phyloP scores from a whole-genome alignment of 2,888 invertebrate species.

The Clepsis dumicolana region DNA sequence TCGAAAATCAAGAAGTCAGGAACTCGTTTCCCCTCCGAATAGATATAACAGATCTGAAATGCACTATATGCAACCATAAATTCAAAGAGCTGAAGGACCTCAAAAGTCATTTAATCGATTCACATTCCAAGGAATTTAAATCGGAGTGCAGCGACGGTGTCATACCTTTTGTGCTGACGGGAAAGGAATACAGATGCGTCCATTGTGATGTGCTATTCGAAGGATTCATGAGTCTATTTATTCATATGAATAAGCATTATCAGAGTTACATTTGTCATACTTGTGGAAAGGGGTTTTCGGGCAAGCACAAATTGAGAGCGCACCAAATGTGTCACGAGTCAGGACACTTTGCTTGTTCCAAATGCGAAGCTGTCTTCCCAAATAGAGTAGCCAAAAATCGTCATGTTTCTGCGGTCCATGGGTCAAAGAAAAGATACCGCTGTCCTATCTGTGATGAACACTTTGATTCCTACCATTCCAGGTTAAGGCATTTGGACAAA shows the following conservation, averaged over 20 bases:
- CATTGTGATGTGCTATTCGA: conserved; percentile 59
- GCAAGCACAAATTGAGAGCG: conserved; percentile 69
- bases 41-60: conserved; percentile 65
- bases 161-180: conserved; percentile 65
- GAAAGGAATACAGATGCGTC: conserved; percentile 63
- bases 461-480: conserved; percentile 64
- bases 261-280: conserved; percentile 73
- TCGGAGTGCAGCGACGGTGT: conserved; percentile 62
- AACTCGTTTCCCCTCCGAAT: conserved; percentile 67
- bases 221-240: conserved; percentile 61
- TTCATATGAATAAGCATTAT: conserved; percentile 78
- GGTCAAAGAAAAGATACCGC: conserved; percentile 62
- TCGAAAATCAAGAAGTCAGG: conserved; percentile 57
- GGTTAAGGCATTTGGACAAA: conserved; percentile 62
- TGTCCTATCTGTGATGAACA: conserved; percentile 66
- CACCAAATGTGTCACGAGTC: conserved; percentile 71
- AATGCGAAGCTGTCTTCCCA: conserved; percentile 71
- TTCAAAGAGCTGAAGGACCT: conserved; percentile 54
- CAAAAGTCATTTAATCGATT: conserved; percentile 59
- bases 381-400: conserved; percentile 59
- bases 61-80: conserved; percentile 57
- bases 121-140: conserved; percentile 56
- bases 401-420: conserved; percentile 60
- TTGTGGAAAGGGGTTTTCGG: conserved; percentile 79
- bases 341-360: conserved; percentile 70